A percentile compares a stretch with the other conserved stretches of the same genome.
These are phyloP conservation scores for Triops cancriformis DNA, from an alignment of 1,140 invertebrate species.

Conservation along the genomic window DNA sequence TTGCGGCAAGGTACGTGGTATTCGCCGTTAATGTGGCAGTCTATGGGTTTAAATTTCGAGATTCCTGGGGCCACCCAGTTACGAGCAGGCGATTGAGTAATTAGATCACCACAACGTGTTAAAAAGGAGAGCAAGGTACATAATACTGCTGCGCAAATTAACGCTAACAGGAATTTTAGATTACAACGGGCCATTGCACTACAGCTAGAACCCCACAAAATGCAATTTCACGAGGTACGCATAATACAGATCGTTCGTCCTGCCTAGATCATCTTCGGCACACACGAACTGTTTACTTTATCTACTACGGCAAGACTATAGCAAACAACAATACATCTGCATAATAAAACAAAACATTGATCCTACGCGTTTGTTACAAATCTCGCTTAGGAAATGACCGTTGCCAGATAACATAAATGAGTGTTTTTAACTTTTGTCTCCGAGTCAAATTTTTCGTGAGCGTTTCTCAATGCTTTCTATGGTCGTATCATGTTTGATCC, in stretches of 20 bases:
- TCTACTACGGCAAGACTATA: too few species aligned
- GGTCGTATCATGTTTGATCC: too few species aligned
- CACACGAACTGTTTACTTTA: too few species aligned
- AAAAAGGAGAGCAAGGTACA: conserved; percentile 4
- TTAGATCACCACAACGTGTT: conserved; percentile 13
- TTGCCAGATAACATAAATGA: too few species aligned
- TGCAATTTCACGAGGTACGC: neutral
- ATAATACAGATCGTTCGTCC: neutral
- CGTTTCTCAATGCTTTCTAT: too few species aligned
- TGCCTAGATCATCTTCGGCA: neutral
- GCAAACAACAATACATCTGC: too few species aligned
- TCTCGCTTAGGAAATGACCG: too few species aligned
- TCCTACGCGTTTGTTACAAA: too few species aligned
- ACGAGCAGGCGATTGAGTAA: neutral
- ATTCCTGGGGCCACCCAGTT: conserved; percentile 14
- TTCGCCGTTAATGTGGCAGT: conserved; percentile 83
- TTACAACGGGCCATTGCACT: neutral
- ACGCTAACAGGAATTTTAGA: neutral
- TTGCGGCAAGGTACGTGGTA: conserved; percentile 72
- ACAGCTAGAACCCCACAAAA: neutral
- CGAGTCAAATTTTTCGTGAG: too few species aligned
- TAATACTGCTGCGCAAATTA: conserved; percentile 20
- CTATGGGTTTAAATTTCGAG: conserved; percentile 60
- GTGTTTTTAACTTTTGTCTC: too few species aligned
- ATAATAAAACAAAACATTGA: too few species aligned